A percentile compares a stretch with the other conserved stretches of the same genome.
Conservation (phyloP, 2,797 vertebrate species). For the Melanogrammus aeglefinus region DNA sequence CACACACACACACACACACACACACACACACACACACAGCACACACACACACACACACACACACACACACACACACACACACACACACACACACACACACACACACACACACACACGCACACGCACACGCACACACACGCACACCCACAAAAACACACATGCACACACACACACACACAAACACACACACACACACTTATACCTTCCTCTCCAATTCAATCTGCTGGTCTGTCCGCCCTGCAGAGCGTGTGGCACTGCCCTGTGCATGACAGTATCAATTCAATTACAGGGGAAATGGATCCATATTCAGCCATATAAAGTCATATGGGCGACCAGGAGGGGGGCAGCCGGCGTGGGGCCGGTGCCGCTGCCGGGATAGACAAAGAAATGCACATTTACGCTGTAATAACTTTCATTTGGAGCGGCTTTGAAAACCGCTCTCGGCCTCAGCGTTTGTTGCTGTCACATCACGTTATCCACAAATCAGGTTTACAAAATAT, state of each 20-base stretch:
- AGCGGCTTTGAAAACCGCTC: slow-evolving; percentile 97
- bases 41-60: slow-evolving; percentile 50
- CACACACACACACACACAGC: slow-evolving; percentile 43
- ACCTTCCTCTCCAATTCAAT: slow-evolving; percentile 84
- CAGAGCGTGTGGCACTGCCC: slow-evolving; percentile 84
- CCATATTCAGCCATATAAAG: slow-evolving; percentile 89
- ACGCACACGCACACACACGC: slow-evolving; percentile 38
- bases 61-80: slow-evolving; percentile 51
- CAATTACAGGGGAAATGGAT: slow-evolving; percentile 93
- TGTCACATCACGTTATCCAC: slow-evolving; percentile 99
- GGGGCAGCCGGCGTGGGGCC: slow-evolving; percentile 18
- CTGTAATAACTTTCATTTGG: slow-evolving; percentile 99
- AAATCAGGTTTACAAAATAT: slow-evolving; percentile 99
- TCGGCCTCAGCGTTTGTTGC: slow-evolving; percentile 93
- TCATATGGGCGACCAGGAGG: slow-evolving; percentile 63
- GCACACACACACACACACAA: slow-evolving; percentile 41
- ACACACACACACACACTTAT: slow-evolving; percentile 7
- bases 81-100: slow-evolving; percentile 50
- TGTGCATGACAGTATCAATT: slow-evolving; percentile 94
- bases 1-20: slow-evolving; percentile 50
- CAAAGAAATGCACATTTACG: slow-evolving; percentile 95
- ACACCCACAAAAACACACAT: too few species aligned
- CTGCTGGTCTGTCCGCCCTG: slow-evolving; percentile 84
- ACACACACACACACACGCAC: slow-evolving; percentile 45
- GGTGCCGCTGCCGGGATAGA: slow-evolving; percentile 72